Conservation (phyloP, 2,113 vertebrate species). For the Oceanites oceanicus region DNA sequence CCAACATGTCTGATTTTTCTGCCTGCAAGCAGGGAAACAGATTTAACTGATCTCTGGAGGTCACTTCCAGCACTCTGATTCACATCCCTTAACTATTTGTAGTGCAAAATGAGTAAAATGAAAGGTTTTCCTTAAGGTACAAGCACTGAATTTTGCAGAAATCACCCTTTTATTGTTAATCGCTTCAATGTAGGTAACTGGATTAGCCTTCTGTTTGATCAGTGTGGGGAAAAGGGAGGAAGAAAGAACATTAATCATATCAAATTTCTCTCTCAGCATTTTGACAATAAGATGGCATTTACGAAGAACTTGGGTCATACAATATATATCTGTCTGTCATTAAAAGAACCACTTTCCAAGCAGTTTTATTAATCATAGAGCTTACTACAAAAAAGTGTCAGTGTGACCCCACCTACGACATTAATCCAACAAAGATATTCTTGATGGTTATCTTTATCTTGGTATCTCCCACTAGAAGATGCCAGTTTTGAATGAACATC, state of each 20-base stretch:
- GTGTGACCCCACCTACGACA: neutral
- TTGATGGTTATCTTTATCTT: neutral
- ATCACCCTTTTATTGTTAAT: neutral
- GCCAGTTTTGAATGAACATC: neutral
- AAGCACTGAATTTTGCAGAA: neutral
- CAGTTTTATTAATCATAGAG: slow-evolving; percentile 32
- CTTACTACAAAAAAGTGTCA: neutral
- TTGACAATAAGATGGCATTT: slow-evolving; percentile 44
- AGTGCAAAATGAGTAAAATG: neutral
- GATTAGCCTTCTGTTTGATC: neutral
- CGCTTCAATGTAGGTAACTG: neutral
- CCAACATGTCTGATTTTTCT: neutral
- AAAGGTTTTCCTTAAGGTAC: neutral
- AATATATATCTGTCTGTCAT: slow-evolving; percentile 34
- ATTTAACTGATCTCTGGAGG: neutral
- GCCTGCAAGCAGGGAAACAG: neutral
- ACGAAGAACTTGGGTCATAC: slow-evolving; percentile 26
- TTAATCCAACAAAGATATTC: slow-evolving; percentile 5
- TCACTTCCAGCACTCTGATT: neutral
- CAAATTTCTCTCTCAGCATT: neutral
- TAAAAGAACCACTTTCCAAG: slow-evolving; percentile 28
- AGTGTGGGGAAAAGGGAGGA: neutral
- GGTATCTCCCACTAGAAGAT: neutral
- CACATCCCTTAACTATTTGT: neutral
- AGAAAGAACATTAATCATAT: slow-evolving; percentile 11